Evolutionary conservation across 2,113 vertebrate genomes (phyloP).

Genomic region (Arvicanthis niloticus): DNA sequence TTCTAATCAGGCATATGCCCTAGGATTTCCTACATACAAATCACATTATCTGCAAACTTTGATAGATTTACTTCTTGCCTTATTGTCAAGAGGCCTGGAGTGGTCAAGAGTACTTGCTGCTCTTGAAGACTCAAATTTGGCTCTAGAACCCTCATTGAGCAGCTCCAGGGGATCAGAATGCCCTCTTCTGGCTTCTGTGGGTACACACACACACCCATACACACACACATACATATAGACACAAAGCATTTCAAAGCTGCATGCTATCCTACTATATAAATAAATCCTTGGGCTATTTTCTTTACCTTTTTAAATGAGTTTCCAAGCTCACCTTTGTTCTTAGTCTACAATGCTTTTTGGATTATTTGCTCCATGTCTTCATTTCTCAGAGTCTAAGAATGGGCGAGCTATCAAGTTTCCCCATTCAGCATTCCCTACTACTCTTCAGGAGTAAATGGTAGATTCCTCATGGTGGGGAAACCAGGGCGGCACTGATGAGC

Average conservation of each 20-base stretch:
- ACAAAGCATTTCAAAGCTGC: background rate
- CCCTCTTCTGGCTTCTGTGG: background rate
- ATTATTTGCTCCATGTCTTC: slow-evolving; percentile 9
- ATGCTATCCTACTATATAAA: background rate
- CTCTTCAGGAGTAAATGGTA: background rate
- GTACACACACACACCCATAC: no score
- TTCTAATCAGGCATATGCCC: background rate
- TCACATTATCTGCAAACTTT: no score
- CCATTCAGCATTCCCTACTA: background rate
- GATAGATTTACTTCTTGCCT: background rate
- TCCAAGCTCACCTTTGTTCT: background rate
- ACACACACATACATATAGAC: no score
- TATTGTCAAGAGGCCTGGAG: background rate
- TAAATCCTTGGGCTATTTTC: background rate
- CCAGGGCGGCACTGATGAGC: background rate
- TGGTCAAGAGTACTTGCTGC: background rate
- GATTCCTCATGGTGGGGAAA: background rate
- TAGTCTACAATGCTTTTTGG: background rate
- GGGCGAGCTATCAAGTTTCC: background rate
- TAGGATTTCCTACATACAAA: background rate
- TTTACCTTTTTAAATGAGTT: background rate
- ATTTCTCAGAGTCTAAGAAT: background rate
- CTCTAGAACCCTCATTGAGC: no score
- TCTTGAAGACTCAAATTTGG: background rate
- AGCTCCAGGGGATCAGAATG: background rate